A percentile compares a stretch with the other conserved stretches of the same genome.
These are phyloP conservation scores for Cataglyphis cursor DNA, from an alignment of 2,888 invertebrate genomes.

Conservation along the genomic window DNA sequence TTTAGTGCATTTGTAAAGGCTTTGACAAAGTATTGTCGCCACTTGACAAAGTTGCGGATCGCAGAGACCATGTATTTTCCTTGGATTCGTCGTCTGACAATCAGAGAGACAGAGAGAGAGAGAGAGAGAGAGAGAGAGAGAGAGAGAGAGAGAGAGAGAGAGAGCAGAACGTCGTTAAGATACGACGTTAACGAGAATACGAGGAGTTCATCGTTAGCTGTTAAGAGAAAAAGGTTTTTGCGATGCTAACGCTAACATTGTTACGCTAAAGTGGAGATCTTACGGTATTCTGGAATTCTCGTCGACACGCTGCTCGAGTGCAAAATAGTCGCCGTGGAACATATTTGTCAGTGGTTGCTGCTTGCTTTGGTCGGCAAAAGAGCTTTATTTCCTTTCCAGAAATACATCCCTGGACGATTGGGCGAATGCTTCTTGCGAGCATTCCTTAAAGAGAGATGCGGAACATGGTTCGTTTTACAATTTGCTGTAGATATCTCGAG, in stretches of 20 bases:
- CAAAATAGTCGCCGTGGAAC: neutral
- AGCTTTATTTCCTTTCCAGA: slow-evolving; percentile 58
- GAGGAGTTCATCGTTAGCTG: slow-evolving; percentile 38
- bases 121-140: no score
- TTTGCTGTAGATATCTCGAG: slow-evolving; percentile 39
- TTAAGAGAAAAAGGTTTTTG: slow-evolving; percentile 27
- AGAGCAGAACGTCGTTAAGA: slow-evolving; percentile 25
- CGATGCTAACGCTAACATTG: slow-evolving; percentile 32
- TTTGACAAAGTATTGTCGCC: neutral
- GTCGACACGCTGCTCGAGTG: slow-evolving; percentile 24
- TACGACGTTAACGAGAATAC: slow-evolving; percentile 48
- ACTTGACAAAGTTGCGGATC: slow-evolving; percentile 20
- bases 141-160: neutral
- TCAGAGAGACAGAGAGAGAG: neutral
- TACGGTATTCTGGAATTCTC: slow-evolving; percentile 21
- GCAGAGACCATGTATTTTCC: neutral
- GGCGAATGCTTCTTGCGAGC: neutral
- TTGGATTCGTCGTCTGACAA: neutral
- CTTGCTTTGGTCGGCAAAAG: neutral
- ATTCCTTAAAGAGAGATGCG: slow-evolving; percentile 30
- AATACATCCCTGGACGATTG: slow-evolving; percentile 30
- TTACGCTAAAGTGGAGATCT: slow-evolving; percentile 27
- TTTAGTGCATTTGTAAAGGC: neutral
- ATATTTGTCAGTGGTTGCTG: neutral
- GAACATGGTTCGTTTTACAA: slow-evolving; percentile 61